Percentiles rank a stretch among this genome's conserved stretches.
Evolutionary conservation across 1,140 invertebrate genomes (phyloP).

Genomic region (Ceratitis capitata): DNA sequence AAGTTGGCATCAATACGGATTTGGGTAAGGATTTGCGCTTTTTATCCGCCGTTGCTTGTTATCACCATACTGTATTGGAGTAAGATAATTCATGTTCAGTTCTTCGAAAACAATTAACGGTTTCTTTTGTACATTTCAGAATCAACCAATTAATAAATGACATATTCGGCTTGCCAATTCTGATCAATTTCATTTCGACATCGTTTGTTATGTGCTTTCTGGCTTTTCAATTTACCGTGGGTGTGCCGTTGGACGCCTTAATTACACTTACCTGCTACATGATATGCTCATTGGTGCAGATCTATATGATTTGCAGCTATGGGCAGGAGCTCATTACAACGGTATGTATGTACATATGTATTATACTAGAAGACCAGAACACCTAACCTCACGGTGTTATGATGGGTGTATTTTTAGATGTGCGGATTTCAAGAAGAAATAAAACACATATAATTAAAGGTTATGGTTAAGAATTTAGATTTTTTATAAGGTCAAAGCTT

Average conservation of each 20-base stretch:
- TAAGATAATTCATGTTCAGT: not conserved
- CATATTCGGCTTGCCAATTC: constrained; percentile 52
- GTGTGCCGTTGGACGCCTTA: constrained; percentile 38
- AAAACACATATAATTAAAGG: too few species aligned
- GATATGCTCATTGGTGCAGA: constrained; percentile 44
- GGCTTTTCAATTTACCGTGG: constrained; percentile 56
- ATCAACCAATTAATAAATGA: constrained; percentile 51
- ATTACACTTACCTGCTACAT: constrained; percentile 47
- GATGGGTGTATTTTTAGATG: too few species aligned
- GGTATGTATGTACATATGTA: constrained; percentile 41
- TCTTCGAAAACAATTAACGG: too few species aligned
- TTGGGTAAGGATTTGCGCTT: constrained; percentile 48
- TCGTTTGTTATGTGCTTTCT: constrained; percentile 54
- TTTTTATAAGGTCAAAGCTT: too few species aligned
- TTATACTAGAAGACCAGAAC: too few species aligned
- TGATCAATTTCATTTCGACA: constrained; percentile 51
- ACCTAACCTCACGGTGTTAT: too few species aligned
- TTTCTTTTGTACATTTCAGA: constrained; percentile 36
- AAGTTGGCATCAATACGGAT: not conserved
- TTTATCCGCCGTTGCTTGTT: constrained; percentile 44
- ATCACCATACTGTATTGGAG: constrained; percentile 51
- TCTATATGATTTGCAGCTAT: constrained; percentile 50
- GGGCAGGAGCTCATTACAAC: constrained; percentile 51
- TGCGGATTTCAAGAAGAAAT: too few species aligned
- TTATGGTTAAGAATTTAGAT: too few species aligned